A percentile compares a stretch with the other conserved stretches of the same genome.
These are phyloP conservation scores for Metopolophium dirhodum DNA, from an alignment of 1,140 invertebrate species.

Conservation along the genomic window DNA sequence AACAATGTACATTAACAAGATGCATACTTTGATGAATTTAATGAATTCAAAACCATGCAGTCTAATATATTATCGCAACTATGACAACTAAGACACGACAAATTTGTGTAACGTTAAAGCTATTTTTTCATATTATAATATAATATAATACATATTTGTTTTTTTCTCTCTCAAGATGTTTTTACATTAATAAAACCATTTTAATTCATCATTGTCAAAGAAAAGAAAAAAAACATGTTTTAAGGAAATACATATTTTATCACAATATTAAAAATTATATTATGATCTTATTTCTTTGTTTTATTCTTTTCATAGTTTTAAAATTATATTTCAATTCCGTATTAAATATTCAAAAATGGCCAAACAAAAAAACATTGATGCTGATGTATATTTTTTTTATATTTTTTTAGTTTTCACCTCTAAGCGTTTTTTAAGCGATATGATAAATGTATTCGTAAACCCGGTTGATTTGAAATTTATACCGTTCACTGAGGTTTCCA, in stretches of 20 bases:
- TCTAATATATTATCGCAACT: neutral
- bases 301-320: neutral
- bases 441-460: neutral
- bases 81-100: neutral
- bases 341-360: neutral
- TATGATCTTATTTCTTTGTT: neutral
- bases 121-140: neutral
- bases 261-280: neutral
- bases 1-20: neutral
- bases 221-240: neutral
- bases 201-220: neutral
- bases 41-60: neutral
- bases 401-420: neutral
- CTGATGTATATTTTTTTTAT: neutral
- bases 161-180: constrained; percentile 17
- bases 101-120: neutral
- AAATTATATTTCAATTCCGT: neutral
- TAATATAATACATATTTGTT: neutral
- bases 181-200: neutral
- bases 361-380: neutral
- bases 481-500: neutral
- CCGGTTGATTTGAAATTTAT: neutral
- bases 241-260: neutral
- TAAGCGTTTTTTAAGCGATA: neutral
- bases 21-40: neutral